These are phyloP conservation scores for Apteryx owenii DNA, from an alignment of 2,113 vertebrate genomes.

Conservation along the genomic window DNA sequence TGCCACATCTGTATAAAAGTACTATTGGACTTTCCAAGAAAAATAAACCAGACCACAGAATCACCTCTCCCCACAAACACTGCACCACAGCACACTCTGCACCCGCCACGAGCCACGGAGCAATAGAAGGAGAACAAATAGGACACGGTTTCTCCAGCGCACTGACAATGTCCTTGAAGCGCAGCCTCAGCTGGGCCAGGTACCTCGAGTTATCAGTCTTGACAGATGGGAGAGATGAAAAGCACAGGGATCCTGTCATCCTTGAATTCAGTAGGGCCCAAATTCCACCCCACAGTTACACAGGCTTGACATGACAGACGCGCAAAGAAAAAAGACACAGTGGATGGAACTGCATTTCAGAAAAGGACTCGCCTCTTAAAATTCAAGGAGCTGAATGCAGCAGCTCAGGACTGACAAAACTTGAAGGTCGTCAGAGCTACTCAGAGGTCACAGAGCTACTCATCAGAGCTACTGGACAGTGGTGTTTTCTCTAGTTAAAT, in stretches of 20 bases:
- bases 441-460: too few species aligned
- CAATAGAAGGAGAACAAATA: background rate
- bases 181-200: background rate
- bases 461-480: too few species aligned
- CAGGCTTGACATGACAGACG: background rate
- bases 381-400: background rate
- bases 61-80: background rate
- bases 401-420: background rate
- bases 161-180: background rate
- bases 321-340: background rate
- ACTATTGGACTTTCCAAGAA: background rate
- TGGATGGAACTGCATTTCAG: background rate
- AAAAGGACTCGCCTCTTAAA: background rate
- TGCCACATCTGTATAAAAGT: background rate
- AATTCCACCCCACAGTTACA: background rate
- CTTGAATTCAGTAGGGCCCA: background rate
- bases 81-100: background rate
- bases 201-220: background rate
- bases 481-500: background rate
- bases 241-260: background rate
- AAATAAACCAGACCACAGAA: too few species aligned
- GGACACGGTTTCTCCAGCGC: background rate
- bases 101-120: background rate
- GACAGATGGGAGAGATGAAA: background rate
- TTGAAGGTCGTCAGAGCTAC: rapidly evolving